Conservation (phyloP, 1,140 invertebrate genomes). For the Drosophila biarmipes region DNA sequence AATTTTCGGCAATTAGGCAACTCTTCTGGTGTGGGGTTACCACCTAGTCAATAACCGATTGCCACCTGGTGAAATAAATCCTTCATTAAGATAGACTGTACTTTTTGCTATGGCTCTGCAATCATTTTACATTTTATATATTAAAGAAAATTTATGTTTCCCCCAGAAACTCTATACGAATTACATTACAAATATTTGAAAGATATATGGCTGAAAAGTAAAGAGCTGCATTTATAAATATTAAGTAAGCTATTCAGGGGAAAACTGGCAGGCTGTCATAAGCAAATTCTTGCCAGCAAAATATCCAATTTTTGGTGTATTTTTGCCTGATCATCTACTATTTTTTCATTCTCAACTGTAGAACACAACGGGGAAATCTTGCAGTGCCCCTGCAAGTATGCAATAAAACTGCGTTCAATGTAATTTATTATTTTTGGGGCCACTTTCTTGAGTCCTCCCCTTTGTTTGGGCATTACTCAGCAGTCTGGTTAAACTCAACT, state of each 20-base stretch:
- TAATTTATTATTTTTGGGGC: slow-evolving; percentile 51
- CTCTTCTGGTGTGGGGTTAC: too few species aligned
- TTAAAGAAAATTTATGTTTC: too few species aligned
- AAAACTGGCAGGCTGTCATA: background rate
- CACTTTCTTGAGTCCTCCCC: background rate
- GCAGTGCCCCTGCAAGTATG: slow-evolving; percentile 29
- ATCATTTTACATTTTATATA: too few species aligned
- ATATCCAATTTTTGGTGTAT: background rate
- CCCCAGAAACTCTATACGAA: background rate
- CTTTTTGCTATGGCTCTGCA: too few species aligned
- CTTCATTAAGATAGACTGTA: too few species aligned
- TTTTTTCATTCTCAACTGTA: background rate
- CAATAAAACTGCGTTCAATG: slow-evolving; percentile 52
- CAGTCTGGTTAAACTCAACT: slow-evolving; percentile 21
- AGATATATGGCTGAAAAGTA: too few species aligned
- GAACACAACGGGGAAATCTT: slow-evolving; percentile 2
- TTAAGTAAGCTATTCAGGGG: background rate
- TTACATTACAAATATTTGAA: too few species aligned
- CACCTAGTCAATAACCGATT: too few species aligned
- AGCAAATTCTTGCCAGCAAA: background rate
- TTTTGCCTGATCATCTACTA: background rate
- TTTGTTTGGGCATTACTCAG: slow-evolving; percentile 16
- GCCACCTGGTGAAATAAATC: too few species aligned
- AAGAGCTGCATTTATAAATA: background rate
- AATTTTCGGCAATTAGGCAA: too few species aligned